Conservation (phyloP, 2,113 vertebrate genomes). For the Phalacrocorax aristotelis region DNA sequence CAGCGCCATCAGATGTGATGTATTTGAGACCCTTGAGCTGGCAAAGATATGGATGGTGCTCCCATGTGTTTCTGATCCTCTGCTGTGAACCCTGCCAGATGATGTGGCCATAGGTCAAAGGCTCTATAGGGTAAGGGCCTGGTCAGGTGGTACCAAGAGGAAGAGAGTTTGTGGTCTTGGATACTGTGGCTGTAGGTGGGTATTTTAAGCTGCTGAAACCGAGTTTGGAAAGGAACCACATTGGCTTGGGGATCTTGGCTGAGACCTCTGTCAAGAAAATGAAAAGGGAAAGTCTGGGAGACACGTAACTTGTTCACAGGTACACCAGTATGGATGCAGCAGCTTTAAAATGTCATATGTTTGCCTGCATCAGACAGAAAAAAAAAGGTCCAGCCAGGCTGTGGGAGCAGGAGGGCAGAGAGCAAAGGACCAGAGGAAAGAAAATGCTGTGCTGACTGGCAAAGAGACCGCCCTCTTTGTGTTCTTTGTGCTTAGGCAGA, state of each 20-base stretch:
- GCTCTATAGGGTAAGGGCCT: neutral
- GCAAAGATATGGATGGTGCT: fast-evolving
- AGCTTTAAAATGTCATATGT: neutral
- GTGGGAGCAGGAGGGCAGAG: neutral
- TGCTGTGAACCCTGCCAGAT: neutral
- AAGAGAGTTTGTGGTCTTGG: neutral
- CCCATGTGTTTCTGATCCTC: neutral
- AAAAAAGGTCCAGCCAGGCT: neutral
- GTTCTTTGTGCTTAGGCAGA: conserved; percentile 28
- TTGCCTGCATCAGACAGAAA: neutral
- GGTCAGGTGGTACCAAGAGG: neutral
- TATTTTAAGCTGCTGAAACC: neutral
- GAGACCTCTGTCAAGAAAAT: neutral
- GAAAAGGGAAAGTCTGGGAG: neutral
- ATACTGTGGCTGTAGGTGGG: neutral
- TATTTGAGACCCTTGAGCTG: neutral
- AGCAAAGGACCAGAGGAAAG: neutral
- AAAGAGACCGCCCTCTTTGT: conserved; percentile 5
- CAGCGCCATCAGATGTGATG: neutral
- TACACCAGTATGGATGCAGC: neutral
- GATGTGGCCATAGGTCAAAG: fast-evolving
- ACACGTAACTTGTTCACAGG: neutral
- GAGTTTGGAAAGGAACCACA: neutral
- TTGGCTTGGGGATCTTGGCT: neutral
- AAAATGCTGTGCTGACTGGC: neutral